phyloP scores from a whole-genome alignment of 2,888 invertebrate genomes.

The Agriotes lineatus region DNA sequence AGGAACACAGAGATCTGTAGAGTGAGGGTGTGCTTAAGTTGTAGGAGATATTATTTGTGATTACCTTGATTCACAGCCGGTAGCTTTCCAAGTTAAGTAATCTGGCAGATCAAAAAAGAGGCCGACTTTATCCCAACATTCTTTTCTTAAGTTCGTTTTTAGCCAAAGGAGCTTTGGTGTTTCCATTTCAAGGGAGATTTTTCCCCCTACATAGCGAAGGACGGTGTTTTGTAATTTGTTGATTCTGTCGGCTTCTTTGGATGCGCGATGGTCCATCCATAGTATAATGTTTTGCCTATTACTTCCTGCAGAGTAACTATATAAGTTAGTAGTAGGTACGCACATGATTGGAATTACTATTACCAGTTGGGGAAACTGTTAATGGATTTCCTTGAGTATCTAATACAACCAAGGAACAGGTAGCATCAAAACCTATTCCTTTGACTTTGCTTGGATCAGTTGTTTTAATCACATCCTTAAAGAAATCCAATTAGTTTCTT shows the following conservation, averaged over 20 bases:
- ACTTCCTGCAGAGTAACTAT: slow-evolving; percentile 66
- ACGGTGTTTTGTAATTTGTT: slow-evolving; percentile 82
- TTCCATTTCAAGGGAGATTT: slow-evolving; percentile 97
- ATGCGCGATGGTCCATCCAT: slow-evolving; percentile 95
- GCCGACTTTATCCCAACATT: slow-evolving; percentile 78
- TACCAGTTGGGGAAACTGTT: slow-evolving; percentile 76
- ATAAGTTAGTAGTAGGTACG: neutral
- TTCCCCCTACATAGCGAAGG: slow-evolving; percentile 89
- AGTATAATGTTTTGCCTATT: slow-evolving; percentile 86
- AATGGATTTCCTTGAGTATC: slow-evolving; percentile 78
- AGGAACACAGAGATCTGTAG: slow-evolving; percentile 86
- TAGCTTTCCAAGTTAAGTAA: slow-evolving; percentile 93
- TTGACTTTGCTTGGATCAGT: slow-evolving; percentile 72
- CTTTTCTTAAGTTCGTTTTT: slow-evolving; percentile 76
- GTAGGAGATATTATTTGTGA: neutral
- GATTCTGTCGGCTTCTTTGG: slow-evolving; percentile 82
- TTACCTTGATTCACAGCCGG: slow-evolving; percentile 77
- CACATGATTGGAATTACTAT: no score
- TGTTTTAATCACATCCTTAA: slow-evolving; percentile 73
- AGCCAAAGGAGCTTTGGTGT: slow-evolving; percentile 95
- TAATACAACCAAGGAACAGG: slow-evolving; percentile 90
- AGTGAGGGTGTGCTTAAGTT: neutral
- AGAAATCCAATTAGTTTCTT: slow-evolving; percentile 33
- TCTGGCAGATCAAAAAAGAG: slow-evolving; percentile 94
- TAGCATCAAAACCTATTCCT: slow-evolving; percentile 96